Evolutionary conservation across 2,888 invertebrate genomes (phyloP).

Genomic region (Diaprepes abbreviatus): DNA sequence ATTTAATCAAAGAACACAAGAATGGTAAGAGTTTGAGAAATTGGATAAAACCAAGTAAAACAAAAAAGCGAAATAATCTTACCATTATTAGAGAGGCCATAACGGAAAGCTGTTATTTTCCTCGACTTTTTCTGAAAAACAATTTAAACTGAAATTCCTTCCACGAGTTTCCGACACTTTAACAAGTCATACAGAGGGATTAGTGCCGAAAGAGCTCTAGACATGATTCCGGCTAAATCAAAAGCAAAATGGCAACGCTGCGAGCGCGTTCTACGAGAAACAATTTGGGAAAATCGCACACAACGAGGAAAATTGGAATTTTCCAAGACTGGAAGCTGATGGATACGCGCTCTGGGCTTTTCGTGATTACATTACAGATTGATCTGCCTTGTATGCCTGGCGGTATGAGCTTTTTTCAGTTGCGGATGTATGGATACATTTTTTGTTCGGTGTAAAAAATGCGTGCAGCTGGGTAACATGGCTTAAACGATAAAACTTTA

Average conservation of each 20-base stretch:
- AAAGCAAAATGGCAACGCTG: conserved; percentile 30
- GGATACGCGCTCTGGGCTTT: conserved; percentile 37
- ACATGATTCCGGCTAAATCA: not conserved
- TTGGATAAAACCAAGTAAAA: no score
- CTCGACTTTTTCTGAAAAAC: no score
- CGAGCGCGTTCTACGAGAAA: conserved; percentile 27
- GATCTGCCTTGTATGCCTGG: conserved; percentile 29
- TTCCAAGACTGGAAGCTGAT: conserved; percentile 39
- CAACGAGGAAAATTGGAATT: conserved; percentile 46
- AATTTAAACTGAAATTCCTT: not conserved
- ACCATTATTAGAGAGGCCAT: no score
- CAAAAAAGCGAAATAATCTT: no score
- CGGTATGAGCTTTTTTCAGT: conserved; percentile 16
- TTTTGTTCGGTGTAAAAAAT: not conserved
- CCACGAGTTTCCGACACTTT: not conserved
- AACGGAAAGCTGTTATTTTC: no score
- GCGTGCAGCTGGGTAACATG: conserved; percentile 1
- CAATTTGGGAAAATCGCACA: conserved; percentile 40
- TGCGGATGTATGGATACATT: conserved; percentile 1
- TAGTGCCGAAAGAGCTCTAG: not conserved
- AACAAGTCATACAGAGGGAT: conserved; percentile 20
- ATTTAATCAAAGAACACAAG: no score
- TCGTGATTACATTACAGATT: conserved; percentile 40
- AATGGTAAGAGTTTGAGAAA: no score
- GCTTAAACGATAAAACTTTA: conserved; percentile 1